Percentiles rank a stretch among this genome's conserved stretches.
Conservation (phyloP, 2,797 vertebrate genomes). For the Anisognathus igniventris region DNA sequence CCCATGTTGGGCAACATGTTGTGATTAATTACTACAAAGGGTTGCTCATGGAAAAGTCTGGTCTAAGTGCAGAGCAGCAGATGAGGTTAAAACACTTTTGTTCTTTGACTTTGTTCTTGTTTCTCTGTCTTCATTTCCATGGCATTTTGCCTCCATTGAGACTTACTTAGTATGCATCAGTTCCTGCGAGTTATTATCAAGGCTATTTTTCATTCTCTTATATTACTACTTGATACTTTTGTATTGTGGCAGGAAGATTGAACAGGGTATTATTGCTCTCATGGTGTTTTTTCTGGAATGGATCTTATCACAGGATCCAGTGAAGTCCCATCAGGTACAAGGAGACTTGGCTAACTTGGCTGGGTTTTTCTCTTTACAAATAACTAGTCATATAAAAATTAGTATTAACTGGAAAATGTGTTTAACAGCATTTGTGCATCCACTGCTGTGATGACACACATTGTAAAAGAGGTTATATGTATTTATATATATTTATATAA, state of each 20-base stretch:
- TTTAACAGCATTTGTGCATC: background rate
- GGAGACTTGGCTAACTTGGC: background rate
- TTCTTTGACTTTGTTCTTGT: conserved; percentile 28
- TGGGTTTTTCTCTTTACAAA: background rate
- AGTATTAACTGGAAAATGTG: background rate
- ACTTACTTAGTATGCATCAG: conserved; percentile 14
- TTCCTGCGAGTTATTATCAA: conserved; percentile 33
- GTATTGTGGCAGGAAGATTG: conserved; percentile 12
- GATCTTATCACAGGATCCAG: background rate
- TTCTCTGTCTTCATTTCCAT: conserved; percentile 36
- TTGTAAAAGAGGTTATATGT: background rate
- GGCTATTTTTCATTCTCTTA: conserved; percentile 36
- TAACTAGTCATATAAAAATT: background rate
- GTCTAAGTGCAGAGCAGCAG: background rate
- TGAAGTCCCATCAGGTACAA: background rate
- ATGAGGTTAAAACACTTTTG: conserved; percentile 24
- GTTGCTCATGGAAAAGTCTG: background rate
- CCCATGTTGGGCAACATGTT: background rate
- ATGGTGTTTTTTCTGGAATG: background rate
- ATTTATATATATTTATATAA: background rate
- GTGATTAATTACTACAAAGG: conserved; percentile 15
- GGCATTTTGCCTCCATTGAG: conserved; percentile 21
- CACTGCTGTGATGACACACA: background rate
- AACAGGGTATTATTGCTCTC: background rate
- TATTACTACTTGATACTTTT: conserved; percentile 22